Conservation (phyloP, 2,113 vertebrate species). For the Herpailurus yagouaroundi region DNA sequence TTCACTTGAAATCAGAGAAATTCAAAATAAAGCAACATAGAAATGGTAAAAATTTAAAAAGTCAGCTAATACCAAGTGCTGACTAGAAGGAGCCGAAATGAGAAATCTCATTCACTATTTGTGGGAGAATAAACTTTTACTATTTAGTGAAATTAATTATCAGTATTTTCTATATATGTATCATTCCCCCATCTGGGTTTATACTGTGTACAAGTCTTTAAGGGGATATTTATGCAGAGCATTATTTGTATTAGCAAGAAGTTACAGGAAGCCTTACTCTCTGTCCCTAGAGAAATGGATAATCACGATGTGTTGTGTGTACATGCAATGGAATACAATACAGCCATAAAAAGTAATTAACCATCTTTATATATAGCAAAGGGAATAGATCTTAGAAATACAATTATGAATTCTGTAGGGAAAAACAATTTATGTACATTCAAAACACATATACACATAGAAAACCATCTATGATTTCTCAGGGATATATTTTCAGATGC, state of each 20-base stretch:
- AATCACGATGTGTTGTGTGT: background rate
- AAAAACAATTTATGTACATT: background rate
- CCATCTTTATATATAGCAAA: background rate
- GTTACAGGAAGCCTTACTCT: background rate
- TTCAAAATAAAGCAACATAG: background rate
- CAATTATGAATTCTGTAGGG: background rate
- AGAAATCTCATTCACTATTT: background rate
- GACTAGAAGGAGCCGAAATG: background rate
- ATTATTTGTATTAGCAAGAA: background rate
- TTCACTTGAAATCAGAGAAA: background rate
- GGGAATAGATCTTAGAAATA: background rate
- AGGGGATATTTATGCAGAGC: background rate
- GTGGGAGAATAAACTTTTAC: background rate
- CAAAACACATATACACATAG: background rate
- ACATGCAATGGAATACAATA: background rate
- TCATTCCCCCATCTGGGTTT: background rate
- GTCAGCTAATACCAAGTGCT: background rate
- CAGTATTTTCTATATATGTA: background rate
- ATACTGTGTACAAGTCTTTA: background rate
- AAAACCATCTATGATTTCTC: background rate
- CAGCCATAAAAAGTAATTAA: background rate
- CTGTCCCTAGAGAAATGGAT: background rate
- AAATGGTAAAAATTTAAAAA: background rate
- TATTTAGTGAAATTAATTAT: background rate
- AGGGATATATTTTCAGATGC: background rate